Percentiles rank a stretch among this genome's conserved stretches.
These are phyloP conservation scores for Turdus rufiventris DNA, from an alignment of 2,113 vertebrate genomes.

Conservation along the genomic window DNA sequence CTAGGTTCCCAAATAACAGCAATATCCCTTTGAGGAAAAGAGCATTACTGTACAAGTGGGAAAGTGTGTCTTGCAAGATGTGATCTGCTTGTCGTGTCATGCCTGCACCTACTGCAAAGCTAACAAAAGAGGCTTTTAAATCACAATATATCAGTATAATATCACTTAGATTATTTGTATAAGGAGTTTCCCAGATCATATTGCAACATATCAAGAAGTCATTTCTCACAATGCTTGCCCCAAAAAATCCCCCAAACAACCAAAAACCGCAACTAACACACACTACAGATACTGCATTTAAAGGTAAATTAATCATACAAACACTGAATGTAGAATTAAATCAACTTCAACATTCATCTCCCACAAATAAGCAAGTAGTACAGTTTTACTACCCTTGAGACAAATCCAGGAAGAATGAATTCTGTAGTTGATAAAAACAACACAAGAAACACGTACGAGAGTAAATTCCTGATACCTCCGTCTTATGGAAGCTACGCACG, in stretches of 20 bases:
- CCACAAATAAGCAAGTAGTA: not conserved
- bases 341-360: not conserved
- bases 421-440: not conserved
- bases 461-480: not conserved
- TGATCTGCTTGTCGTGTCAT: not conserved
- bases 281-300: not conserved
- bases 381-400: not conserved
- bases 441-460: not conserved
- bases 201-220: not conserved
- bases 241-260: not conserved
- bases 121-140: not conserved
- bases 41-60: not conserved
- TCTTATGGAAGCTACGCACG: not conserved
- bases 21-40: not conserved
- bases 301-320: not conserved
- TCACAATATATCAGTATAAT: not conserved
- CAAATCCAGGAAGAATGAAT: not conserved
- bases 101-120: not conserved
- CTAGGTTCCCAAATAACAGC: not conserved
- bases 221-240: not conserved
- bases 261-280: not conserved
- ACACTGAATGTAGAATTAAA: not conserved
- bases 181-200: not conserved
- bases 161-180: not conserved
- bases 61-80: not conserved